Conservation (phyloP, 2,113 vertebrate species). For the Illadopsis cleaveri region DNA sequence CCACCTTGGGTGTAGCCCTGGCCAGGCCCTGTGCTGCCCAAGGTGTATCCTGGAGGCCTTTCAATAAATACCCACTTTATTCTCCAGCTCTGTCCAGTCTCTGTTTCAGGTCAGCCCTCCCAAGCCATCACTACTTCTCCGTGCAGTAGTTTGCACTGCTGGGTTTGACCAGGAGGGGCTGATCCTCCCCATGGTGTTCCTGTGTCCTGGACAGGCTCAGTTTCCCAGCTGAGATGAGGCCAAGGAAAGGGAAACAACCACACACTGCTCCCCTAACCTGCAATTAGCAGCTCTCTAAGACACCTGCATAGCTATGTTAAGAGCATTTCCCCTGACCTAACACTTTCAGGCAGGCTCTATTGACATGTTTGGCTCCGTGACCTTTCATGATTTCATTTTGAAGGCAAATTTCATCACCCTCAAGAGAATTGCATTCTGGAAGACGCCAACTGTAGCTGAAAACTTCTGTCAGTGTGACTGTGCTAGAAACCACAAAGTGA, state of each 20-base stretch:
- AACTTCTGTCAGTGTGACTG: background rate
- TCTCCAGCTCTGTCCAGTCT: background rate
- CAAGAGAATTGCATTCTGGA: background rate
- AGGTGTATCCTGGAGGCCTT: background rate
- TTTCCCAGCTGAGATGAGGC: background rate
- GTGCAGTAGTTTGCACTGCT: background rate
- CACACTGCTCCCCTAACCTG: background rate
- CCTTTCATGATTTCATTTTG: background rate
- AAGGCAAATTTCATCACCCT: background rate
- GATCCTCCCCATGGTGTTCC: no score
- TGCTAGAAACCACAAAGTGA: slow-evolving; percentile 23
- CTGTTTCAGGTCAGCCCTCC: background rate
- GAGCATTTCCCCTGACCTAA: background rate
- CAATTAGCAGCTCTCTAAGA: background rate
- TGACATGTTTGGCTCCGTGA: background rate
- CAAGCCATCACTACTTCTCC: background rate
- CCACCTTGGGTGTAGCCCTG: background rate
- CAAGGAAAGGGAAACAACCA: background rate
- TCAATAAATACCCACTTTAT: background rate
- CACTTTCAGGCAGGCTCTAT: background rate
- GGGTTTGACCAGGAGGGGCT: background rate
- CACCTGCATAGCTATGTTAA: background rate
- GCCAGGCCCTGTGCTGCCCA: background rate
- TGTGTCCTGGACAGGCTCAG: background rate
- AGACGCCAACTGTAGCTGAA: background rate